A percentile compares a stretch with the other conserved stretches of the same genome.
These are phyloP conservation scores for Oostethus manadensis DNA, from an alignment of 2,113 vertebrate genomes.

Conservation along the genomic window DNA sequence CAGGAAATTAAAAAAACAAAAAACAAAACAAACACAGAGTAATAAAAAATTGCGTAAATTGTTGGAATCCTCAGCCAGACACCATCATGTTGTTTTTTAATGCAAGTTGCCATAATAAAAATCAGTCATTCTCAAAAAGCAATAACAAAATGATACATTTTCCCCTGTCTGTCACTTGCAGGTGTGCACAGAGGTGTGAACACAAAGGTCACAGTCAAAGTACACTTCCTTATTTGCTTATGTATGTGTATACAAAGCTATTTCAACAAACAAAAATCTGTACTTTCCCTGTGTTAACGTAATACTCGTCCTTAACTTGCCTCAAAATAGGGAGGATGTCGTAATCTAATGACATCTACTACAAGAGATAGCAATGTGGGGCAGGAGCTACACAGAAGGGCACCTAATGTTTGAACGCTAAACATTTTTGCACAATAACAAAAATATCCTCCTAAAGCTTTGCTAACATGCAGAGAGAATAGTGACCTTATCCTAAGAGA, in stretches of 20 bases:
- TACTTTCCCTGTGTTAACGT: not conserved
- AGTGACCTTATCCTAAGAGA: not conserved
- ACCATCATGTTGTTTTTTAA: slow-evolving; percentile 6
- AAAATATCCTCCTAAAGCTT: too few species aligned
- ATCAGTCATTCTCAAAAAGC: not conserved
- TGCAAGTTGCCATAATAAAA: not conserved
- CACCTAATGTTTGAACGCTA: too few species aligned
- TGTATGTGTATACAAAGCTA: slow-evolving; percentile 3
- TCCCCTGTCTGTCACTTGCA: slow-evolving; percentile 12
- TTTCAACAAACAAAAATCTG: not conserved
- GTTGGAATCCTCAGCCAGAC: not conserved
- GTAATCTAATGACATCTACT: too few species aligned
- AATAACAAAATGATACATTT: not conserved
- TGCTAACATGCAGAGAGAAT: too few species aligned
- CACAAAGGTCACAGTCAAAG: slow-evolving; percentile 63
- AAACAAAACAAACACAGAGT: too few species aligned
- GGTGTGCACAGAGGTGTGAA: slow-evolving; percentile 1
- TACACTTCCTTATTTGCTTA: slow-evolving; percentile 67
- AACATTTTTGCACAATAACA: too few species aligned
- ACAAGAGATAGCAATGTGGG: too few species aligned
- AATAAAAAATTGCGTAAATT: not conserved
- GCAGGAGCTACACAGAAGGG: too few species aligned
- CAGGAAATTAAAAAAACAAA: not conserved
- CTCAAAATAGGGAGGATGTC: not conserved
- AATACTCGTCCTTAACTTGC: not conserved